Base-by-base conservation (phyloP, 1,140 invertebrate genomes). In the Caenorhabditis tropicalis region DNA sequence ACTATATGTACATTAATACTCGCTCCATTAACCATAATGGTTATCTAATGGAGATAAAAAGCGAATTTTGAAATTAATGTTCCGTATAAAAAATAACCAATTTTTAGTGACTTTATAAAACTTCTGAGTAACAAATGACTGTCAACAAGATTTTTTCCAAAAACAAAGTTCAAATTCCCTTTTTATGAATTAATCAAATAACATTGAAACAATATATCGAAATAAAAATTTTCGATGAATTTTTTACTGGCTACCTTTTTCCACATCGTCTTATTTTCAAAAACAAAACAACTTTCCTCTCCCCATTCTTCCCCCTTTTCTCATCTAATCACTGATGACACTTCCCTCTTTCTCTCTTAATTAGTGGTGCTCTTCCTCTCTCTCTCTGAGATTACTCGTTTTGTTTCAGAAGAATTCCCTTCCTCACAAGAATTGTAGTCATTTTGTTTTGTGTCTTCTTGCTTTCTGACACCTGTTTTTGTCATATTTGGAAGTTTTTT, bases 251-350 rank as follows among this genome's bases (percentile, higher is more conserved):
- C 5, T 12, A 27, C 21, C 12, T 24, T 56, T 27, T 27, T n/a
- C n/a, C 24, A 27, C 51, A 16, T 19, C n/a, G 21, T 27, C 21
- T 56, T 27, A 10, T 56, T 7, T 24, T 56, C 24, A 51, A 51
- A 0, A 51, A 12, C n/a, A 5, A 15, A 19, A 19, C 48, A 19
- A 0, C n/a, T 51, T 51, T 51, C 48, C n/a, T 24, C 12, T 5
- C n/a, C 51, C 6, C 21, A 27, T 27, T 15, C 29, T 5, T 24
- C 29, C 24, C 24, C 24, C 12, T 56, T 56, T 56, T n/a, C 21
- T 56, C 48, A 6, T n/a, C 65, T 74, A 74, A 74, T 74, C 65
- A 74, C 65, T 74, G 65, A 43, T 74, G 65, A 74, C 65, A 74
- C 43, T 43, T 43, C 65, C 36, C n/a, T n/a, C n/a, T n/a, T n/a